Evolutionary conservation across 2,888 invertebrate genomes (phyloP).

Genomic region (Leucophenga montana): DNA sequence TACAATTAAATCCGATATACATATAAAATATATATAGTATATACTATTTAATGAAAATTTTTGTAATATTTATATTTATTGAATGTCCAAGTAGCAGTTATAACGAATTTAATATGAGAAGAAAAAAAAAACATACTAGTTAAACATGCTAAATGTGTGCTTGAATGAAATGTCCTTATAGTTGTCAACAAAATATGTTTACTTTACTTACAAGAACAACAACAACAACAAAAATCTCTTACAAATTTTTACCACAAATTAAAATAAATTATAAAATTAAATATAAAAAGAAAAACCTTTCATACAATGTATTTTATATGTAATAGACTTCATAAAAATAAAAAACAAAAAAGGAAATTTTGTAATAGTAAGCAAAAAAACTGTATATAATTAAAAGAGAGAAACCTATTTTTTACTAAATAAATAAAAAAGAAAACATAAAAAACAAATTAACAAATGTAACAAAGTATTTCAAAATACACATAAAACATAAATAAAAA

Average conservation of each 20-base stretch:
- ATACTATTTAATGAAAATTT: background rate
- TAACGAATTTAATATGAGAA: constrained; percentile 12
- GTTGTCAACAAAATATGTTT: constrained; percentile 1
- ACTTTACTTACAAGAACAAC: constrained; percentile 17
- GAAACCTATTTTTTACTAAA: constrained; percentile 6
- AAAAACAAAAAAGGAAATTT: background rate
- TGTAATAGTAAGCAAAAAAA: background rate
- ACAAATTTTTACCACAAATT: constrained; percentile 13
- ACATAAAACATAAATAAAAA: constrained; percentile 1
- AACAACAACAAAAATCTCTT: constrained; percentile 5
- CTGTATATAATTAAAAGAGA: background rate
- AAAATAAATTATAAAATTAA: constrained; percentile 14
- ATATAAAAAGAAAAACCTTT: constrained; percentile 19
- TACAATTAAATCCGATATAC: background rate
- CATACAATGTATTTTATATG: constrained; percentile 17
- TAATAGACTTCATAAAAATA: constrained; percentile 1
- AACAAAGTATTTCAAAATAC: background rate
- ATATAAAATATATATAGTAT: background rate
- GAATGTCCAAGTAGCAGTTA: constrained; percentile 15
- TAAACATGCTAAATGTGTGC: background rate
- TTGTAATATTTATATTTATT: background rate
- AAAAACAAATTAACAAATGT: background rate
- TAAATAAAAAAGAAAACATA: too few relatives aligned
- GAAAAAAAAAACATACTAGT: too few relatives aligned
- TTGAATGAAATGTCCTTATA: background rate